A percentile compares a stretch with the other conserved stretches of the same genome.
phyloP scores from a whole-genome alignment of 2,888 invertebrate species.

The Periphyllus acericola region DNA sequence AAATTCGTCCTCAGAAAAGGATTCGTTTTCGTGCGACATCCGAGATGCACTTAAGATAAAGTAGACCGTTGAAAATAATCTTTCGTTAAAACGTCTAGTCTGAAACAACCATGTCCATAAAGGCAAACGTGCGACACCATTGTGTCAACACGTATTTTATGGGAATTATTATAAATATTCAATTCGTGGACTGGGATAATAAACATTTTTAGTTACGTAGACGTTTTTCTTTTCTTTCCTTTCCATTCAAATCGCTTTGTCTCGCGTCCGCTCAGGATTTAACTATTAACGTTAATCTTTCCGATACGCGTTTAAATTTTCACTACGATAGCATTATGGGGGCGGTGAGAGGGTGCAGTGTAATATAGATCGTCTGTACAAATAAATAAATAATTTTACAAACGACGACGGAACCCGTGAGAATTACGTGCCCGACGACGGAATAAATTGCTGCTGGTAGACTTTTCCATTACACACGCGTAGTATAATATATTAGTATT shows the following conservation, averaged over 20 bases:
- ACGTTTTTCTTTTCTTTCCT: background rate
- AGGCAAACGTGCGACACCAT: no score
- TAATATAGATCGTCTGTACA: background rate
- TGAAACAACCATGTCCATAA: no score
- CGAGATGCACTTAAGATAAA: no score
- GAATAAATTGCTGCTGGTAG: background rate
- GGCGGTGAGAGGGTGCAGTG: no score
- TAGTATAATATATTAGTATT: no score
- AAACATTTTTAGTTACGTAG: background rate
- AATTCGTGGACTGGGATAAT: background rate
- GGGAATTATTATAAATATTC: no score
- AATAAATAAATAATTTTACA: background rate
- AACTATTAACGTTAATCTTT: slow-evolving; percentile 10
- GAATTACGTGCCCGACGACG: background rate
- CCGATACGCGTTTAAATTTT: background rate
- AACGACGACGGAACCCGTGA: background rate
- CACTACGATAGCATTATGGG: no score
- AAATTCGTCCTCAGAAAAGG: no score
- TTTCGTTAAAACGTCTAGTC: no score
- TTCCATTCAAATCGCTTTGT: background rate
- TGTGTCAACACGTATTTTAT: no score
- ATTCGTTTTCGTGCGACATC: no score
- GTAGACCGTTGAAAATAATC: no score
- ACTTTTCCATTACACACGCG: background rate
- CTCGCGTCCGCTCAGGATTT: background rate